Conservation (phyloP, 2,113 vertebrate species). For the Nesoenas mayeri region DNA sequence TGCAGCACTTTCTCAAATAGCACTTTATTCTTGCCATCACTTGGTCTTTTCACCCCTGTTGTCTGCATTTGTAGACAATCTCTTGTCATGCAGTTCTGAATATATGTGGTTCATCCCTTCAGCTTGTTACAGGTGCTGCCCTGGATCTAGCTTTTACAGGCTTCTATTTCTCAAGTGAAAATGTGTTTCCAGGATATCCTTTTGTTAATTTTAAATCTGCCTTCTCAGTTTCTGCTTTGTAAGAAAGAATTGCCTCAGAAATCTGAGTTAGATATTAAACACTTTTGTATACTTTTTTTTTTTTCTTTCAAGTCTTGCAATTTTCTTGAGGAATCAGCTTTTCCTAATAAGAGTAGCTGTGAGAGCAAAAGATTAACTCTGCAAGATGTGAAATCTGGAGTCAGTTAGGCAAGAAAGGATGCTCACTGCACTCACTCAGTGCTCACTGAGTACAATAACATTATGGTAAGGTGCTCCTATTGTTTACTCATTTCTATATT, state of each 20-base stretch:
- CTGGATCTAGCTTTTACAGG: not conserved
- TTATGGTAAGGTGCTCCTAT: not conserved
- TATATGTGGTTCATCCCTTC: not conserved
- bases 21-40: not conserved
- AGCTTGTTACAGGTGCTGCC: not conserved
- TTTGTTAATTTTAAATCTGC: not conserved
- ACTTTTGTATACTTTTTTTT: not conserved
- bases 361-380: constrained; percentile 4
- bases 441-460: not conserved
- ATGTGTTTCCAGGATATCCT: not conserved
- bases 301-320: not conserved
- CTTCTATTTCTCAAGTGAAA: not conserved
- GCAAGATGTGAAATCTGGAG: not conserved
- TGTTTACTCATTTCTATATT: not conserved
- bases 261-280: constrained; percentile 15
- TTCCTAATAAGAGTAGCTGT: not conserved
- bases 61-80: not conserved
- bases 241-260: not conserved
- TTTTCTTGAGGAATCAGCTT: not conserved
- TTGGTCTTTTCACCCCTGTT: not conserved
- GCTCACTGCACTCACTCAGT: not conserved
- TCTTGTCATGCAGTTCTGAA: not conserved
- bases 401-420: not conserved
- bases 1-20: not conserved
- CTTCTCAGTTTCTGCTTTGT: constrained; percentile 12